Base-by-base conservation (phyloP, 1,140 invertebrate genomes). In the Ceratina japonica region DNA sequence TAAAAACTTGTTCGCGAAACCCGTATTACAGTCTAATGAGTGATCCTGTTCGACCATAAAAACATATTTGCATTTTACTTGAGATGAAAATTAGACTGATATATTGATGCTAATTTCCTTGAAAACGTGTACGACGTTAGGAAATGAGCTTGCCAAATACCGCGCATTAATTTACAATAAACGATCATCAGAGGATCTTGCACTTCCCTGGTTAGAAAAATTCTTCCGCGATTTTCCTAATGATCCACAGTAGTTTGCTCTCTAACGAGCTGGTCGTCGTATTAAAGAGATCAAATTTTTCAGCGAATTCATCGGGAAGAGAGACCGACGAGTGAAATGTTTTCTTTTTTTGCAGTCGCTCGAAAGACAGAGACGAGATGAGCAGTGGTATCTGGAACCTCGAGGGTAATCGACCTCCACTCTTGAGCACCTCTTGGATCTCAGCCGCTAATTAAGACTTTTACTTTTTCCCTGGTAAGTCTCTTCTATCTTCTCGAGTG, bases 361-460 rank as follows among this genome's bases (percentile, higher is more conserved):
- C 37, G 58, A 24, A 3, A 52, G 68, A 83, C 61, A 81, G 66
- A 71, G 79, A 82, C 15, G 61, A 70, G 56, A 73, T 65, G 61
- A 59, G 75, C 54, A 68, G 58, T 37, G 75, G 73, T 58, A 79
- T 80, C 74, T 27, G 52, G 61, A 68, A 20, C 52, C 83, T 85
- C 69, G 64, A 85, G 80, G 76, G 69, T 80, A 86, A 86, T 86
- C 83, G 84, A 85, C 76, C 75, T 86, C 61, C 80, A 82, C 63
- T 62, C 76, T 75, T 85, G 73, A 82, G 76, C 80, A 85, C 64
- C 74, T 85, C 84, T 85, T 54, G 49, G 83, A 86, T 85, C 80
- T 85, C 84, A 80, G 83, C 80, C 76, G 58, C 85, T 86, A 86
- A 86, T 86, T 86, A 86, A 86, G 85, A 86, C 81, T 86, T 86